phyloP scores from a whole-genome alignment of 2,113 vertebrate species.

The Bufo gargarizans region DNA sequence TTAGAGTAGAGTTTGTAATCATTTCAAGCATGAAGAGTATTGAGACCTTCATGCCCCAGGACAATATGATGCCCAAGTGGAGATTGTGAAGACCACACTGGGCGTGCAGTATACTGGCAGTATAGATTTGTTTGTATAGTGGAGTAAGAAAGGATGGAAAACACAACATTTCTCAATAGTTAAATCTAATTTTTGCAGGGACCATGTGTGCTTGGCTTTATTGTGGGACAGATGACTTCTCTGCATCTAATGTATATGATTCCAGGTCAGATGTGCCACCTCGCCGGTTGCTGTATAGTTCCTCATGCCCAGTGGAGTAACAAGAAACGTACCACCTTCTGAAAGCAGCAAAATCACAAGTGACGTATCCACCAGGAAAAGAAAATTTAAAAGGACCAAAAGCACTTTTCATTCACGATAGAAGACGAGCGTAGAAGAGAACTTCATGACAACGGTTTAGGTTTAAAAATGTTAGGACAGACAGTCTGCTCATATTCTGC shows the following conservation, averaged over 20 bases:
- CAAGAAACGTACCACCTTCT: slow-evolving; percentile 45
- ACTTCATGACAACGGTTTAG: slow-evolving; percentile 46
- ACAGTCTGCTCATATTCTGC: slow-evolving; percentile 23
- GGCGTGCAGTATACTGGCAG: not conserved
- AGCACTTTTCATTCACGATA: slow-evolving; percentile 57
- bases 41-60: not conserved
- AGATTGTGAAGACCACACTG: not conserved
- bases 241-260: not conserved
- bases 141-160: slow-evolving; percentile 14
- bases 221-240: not conserved
- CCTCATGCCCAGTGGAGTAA: slow-evolving; percentile 37
- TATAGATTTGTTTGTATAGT: not conserved
- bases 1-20: not conserved
- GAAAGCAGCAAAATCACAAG: slow-evolving; percentile 57
- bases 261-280: not conserved
- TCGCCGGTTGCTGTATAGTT: slow-evolving; percentile 18
- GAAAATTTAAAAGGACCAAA: slow-evolving; percentile 38
- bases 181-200: not conserved
- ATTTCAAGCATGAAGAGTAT: not conserved
- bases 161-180: slow-evolving; percentile 6
- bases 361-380: slow-evolving; percentile 47
- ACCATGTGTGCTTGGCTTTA: not conserved
- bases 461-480: slow-evolving; percentile 42
- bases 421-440: slow-evolving; percentile 32
- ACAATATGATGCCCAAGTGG: no score